Evolutionary conservation across 2,113 vertebrate species (phyloP).

Genomic region (Tragelaphus imberbis): DNA sequence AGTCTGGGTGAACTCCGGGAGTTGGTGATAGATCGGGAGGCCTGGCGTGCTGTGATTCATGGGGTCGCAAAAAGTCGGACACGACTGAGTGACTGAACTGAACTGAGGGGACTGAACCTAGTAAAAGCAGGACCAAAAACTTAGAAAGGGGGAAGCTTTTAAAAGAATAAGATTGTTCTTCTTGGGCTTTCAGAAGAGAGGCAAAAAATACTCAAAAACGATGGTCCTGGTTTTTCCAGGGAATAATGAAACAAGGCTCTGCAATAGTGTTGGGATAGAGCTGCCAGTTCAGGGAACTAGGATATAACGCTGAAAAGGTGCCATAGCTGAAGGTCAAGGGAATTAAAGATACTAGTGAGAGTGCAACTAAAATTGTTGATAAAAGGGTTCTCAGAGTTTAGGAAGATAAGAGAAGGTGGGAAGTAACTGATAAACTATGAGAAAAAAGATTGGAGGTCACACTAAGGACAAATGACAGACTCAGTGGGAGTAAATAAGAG

Average conservation of each 20-base stretch:
- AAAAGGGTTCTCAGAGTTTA: not conserved
- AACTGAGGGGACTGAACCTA: not conserved
- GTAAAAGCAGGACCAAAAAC: not conserved
- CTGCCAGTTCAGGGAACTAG: not conserved
- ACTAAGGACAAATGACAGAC: not conserved
- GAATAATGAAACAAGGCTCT: not conserved
- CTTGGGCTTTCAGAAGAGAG: not conserved
- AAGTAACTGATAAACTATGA: not conserved
- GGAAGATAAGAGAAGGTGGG: not conserved
- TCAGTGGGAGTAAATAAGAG: not conserved
- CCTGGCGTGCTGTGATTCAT: accelerated
- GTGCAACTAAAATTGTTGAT: not conserved
- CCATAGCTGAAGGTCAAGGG: not conserved
- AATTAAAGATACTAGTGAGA: not conserved
- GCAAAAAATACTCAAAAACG: not conserved
- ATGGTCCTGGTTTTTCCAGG: not conserved
- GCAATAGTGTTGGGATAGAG: not conserved
- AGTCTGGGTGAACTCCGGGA: not conserved
- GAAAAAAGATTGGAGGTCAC: not conserved
- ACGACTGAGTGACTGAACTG: not conserved
- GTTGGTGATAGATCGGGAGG: not conserved
- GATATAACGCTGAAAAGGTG: not conserved
- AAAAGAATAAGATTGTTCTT: not conserved
- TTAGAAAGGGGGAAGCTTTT: not conserved
- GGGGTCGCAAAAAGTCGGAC: accelerated